These are phyloP conservation scores for Protonibea diacanthus DNA, from an alignment of 2,797 vertebrate species.

Conservation along the genomic window DNA sequence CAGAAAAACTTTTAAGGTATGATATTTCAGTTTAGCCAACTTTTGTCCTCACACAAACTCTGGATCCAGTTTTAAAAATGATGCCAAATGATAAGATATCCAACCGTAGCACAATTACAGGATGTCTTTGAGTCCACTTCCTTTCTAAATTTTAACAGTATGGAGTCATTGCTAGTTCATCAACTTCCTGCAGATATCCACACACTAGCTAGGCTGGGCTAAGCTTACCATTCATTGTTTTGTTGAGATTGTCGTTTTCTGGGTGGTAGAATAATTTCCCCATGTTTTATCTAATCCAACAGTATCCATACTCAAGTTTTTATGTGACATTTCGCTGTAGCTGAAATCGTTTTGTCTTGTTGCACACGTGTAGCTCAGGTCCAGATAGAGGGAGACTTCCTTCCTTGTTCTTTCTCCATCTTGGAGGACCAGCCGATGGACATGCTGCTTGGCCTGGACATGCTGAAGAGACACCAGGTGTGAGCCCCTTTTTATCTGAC, in stretches of 20 bases:
- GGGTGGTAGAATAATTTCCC: neutral
- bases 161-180: neutral
- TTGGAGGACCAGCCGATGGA: slow-evolving; percentile 99
- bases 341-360: slow-evolving; percentile 5
- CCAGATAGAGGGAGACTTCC: slow-evolving; percentile 98
- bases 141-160: neutral
- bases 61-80: neutral
- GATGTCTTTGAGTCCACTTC: neutral
- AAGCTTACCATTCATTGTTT: neutral
- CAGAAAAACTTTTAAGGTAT: neutral
- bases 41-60: neutral
- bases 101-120: neutral
- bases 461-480: slow-evolving; percentile 99
- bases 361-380: slow-evolving; percentile 92
- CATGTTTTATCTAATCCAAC: neutral
- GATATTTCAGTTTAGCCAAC: neutral
- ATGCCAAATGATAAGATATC: neutral
- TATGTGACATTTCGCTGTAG: slow-evolving; percentile 2
- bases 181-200: neutral
- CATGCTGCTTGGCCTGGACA: slow-evolving; percentile 98
- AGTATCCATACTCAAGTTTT: neutral
- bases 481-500: slow-evolving; percentile 31
- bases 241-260: neutral
- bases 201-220: neutral
- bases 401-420: slow-evolving; percentile 98